phyloP scores from a whole-genome alignment of 2,797 vertebrate genomes.

The Gallinago stenura region DNA sequence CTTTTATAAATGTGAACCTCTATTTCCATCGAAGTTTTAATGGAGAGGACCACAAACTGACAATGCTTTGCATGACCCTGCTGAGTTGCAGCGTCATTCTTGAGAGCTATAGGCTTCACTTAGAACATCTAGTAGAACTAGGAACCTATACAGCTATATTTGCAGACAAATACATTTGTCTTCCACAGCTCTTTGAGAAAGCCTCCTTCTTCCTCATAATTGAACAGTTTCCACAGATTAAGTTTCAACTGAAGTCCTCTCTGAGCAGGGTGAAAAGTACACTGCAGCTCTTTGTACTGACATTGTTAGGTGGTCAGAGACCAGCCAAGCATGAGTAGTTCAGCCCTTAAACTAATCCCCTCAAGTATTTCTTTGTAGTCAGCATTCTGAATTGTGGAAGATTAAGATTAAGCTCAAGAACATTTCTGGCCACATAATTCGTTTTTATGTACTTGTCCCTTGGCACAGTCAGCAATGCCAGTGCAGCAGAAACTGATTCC shows the following conservation, averaged over 20 bases:
- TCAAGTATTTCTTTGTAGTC: background rate
- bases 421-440: background rate
- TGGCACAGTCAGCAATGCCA: background rate
- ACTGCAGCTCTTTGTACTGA: background rate
- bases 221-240: background rate
- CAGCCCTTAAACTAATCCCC: background rate
- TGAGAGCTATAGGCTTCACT: background rate
- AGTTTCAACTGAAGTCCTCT: background rate
- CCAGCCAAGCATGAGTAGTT: background rate
- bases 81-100: background rate
- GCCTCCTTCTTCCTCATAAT: background rate
- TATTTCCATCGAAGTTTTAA: background rate
- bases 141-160: background rate
- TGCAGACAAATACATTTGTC: background rate
- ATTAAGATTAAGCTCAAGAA: constrained; percentile 27
- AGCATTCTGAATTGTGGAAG: background rate
- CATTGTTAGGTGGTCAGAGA: background rate
- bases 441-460: background rate
- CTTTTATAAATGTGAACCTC: background rate
- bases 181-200: background rate
- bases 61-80: background rate
- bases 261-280: background rate
- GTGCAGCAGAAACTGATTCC: background rate
- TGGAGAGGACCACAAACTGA: background rate
- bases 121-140: background rate